phyloP scores from a whole-genome alignment of 2,113 vertebrate species.

The Ranitomeya variabilis region DNA sequence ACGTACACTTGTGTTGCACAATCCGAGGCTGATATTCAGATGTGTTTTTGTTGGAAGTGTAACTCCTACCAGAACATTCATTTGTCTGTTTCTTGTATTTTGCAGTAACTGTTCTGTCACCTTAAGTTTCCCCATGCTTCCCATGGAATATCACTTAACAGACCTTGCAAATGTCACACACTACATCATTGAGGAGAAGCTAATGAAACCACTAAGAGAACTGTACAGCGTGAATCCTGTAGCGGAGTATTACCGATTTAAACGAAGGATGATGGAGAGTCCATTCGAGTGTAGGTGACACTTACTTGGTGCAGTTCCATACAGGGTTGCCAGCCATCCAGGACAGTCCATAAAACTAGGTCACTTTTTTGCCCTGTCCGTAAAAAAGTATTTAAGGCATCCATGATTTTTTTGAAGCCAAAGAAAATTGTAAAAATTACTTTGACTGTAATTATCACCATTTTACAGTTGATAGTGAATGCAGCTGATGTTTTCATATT shows the following conservation, averaged over 20 bases:
- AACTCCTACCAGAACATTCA: neutral
- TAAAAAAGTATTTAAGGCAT: too few relatives aligned
- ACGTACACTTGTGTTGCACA: neutral
- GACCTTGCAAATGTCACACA: constrained; percentile 68
- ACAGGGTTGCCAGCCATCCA: too few relatives aligned
- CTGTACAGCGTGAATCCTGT: constrained; percentile 67
- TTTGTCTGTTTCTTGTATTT: constrained; percentile 43
- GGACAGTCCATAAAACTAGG: too few relatives aligned
- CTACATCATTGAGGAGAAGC: constrained; percentile 78
- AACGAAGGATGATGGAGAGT: constrained; percentile 77
- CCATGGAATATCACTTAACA: constrained; percentile 60
- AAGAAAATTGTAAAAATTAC: too few relatives aligned
- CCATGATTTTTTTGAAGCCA: too few relatives aligned
- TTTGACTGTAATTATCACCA: too few relatives aligned
- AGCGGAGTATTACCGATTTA: constrained; percentile 76
- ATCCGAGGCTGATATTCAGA: neutral
- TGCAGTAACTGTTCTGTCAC: constrained; percentile 71
- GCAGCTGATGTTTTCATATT: too few relatives aligned
- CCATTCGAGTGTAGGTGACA: constrained; percentile 74
- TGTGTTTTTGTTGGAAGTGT: neutral
- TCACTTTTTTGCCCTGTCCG: too few relatives aligned
- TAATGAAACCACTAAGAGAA: constrained; percentile 72
- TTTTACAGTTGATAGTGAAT: too few relatives aligned
- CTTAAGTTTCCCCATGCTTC: constrained; percentile 69
- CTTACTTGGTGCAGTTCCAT: neutral